These are phyloP conservation scores for Otolemur garnettii DNA, from an alignment of 2,113 vertebrate species.

Conservation along the genomic window DNA sequence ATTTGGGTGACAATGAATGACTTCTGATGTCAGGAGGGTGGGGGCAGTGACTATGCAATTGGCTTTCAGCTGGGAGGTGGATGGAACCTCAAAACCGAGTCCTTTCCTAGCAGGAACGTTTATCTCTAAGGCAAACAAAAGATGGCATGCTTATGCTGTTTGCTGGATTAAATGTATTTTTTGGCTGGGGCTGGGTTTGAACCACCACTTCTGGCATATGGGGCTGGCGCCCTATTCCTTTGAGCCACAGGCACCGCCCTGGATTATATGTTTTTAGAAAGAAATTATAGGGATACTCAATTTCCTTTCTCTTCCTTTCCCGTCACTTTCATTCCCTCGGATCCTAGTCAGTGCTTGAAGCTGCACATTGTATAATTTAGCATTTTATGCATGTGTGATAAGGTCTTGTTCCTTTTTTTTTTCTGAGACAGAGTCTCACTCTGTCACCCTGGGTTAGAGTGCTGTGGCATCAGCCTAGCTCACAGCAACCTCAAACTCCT, in stretches of 20 bases:
- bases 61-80: not conserved
- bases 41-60: not conserved
- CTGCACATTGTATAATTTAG: accelerated
- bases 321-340: not conserved
- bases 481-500: too few relatives aligned
- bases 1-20: not conserved
- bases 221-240: too few relatives aligned
- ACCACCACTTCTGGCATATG: too few relatives aligned
- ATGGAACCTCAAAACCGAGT: not conserved
- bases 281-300: not conserved
- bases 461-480: too few relatives aligned
- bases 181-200: too few relatives aligned
- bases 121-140: not conserved
- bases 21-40: not conserved
- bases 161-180: not conserved
- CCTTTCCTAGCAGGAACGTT: not conserved
- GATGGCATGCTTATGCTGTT: not conserved
- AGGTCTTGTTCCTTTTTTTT: too few relatives aligned
- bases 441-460: too few relatives aligned
- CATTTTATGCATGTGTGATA: accelerated
- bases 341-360: not conserved
- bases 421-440: too few relatives aligned
- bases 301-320: not conserved
- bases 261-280: not conserved
- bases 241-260: not conserved